Percentiles rank a stretch among this genome's conserved stretches.
Conservation (phyloP, 2,113 vertebrate genomes). For the Trematomus loennbergii region DNA sequence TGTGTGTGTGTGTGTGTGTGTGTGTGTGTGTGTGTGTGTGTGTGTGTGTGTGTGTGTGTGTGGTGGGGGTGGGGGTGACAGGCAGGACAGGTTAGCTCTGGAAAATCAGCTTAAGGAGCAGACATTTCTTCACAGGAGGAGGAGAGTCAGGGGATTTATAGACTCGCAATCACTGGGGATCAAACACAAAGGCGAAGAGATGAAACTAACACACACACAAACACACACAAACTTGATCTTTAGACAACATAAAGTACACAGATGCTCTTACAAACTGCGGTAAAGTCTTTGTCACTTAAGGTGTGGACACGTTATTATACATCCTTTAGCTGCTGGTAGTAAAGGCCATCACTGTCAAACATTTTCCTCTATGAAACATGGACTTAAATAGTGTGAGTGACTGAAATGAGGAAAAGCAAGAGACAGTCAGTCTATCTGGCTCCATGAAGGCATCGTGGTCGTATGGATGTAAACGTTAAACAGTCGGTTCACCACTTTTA, state of each 20-base stretch:
- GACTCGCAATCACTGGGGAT: slow-evolving; percentile 32
- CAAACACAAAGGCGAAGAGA: slow-evolving; percentile 41
- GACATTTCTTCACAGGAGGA: slow-evolving; percentile 31
- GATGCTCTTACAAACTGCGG: background rate
- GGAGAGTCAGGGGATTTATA: slow-evolving; percentile 51
- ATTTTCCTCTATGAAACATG: background rate
- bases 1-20: slow-evolving; percentile 11
- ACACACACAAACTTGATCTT: background rate
- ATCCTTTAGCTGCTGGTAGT: background rate
- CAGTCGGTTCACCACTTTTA: background rate
- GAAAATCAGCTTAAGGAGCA: slow-evolving; percentile 64
- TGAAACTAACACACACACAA: background rate
- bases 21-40: background rate
- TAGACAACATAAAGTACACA: background rate
- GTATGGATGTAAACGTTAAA: background rate
- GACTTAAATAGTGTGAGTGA: background rate
- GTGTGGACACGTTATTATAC: background rate
- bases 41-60: slow-evolving; percentile 7
- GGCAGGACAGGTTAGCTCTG: slow-evolving; percentile 34
- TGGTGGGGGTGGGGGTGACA: slow-evolving; percentile 15
- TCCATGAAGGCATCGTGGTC: background rate
- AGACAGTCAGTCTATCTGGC: background rate
- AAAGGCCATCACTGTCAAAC: background rate
- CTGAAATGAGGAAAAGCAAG: background rate
- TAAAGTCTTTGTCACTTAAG: background rate